Conservation (phyloP, 1,140 invertebrate species). For the Drosophila hydei region DNA sequence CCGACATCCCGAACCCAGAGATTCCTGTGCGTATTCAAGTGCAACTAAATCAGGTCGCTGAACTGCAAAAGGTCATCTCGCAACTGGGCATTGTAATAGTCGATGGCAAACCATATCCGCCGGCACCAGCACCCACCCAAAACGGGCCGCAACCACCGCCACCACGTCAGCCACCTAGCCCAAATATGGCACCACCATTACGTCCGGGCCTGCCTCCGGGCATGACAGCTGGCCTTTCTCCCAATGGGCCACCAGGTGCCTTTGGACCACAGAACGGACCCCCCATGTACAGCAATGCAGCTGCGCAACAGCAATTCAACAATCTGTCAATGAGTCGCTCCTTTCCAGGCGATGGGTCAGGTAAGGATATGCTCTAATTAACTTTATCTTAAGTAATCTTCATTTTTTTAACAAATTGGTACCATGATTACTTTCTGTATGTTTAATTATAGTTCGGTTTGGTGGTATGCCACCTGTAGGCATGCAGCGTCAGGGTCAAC, state of each 20-base stretch:
- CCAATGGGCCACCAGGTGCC: slow-evolving; percentile 66
- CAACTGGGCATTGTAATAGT: slow-evolving; percentile 91
- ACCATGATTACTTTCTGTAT: background rate
- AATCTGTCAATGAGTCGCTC: slow-evolving; percentile 80
- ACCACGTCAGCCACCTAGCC: slow-evolving; percentile 84
- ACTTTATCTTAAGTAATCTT: background rate
- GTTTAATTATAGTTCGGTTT: slow-evolving; percentile 70
- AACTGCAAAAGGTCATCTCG: slow-evolving; percentile 90
- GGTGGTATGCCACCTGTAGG: slow-evolving; percentile 76
- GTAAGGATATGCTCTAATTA: slow-evolving; percentile 64
- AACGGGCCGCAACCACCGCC: slow-evolving; percentile 69
- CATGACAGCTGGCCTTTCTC: slow-evolving; percentile 70
- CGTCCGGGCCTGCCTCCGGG: slow-evolving; percentile 79
- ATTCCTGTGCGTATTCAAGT: slow-evolving; percentile 92
- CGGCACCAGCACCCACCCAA: slow-evolving; percentile 67
- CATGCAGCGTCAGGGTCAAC: slow-evolving; percentile 82
- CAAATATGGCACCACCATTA: slow-evolving; percentile 83
- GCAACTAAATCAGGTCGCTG: slow-evolving; percentile 90
- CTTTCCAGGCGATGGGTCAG: slow-evolving; percentile 76
- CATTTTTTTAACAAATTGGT: background rate
- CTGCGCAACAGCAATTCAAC: slow-evolving; percentile 78
- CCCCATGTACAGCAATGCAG: slow-evolving; percentile 71
- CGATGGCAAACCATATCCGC: slow-evolving; percentile 87
- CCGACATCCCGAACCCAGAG: slow-evolving; percentile 93
- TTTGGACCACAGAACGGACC: slow-evolving; percentile 78